Base-by-base conservation (phyloP, 2,797 vertebrate species). In the Coreius guichenoti region DNA sequence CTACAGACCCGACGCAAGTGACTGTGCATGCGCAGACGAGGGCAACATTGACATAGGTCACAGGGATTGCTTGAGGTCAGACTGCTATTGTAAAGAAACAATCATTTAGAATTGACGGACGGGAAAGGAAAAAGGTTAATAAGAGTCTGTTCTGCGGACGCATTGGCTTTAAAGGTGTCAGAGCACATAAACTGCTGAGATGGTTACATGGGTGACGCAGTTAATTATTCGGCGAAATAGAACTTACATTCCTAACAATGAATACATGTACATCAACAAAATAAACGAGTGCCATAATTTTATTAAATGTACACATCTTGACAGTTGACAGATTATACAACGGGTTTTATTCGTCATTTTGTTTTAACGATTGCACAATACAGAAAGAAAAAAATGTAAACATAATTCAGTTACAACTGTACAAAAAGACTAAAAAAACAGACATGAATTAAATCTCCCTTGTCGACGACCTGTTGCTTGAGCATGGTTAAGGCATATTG, bases 1-100 rank as follows among this genome's bases (percentile, higher is more conserved):
- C 84, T 78, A 72, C 84, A 61, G 79, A 68, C 43, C 3, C 61
- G 74, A 36, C 45, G 58, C 81, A 68, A 72, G 86, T 79, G 73
- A 72, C 83, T 90, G 88, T 69, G 82, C 90, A 90, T 77, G 86
- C 81, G 77, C 36, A 45, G 39, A 76, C 21, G 3, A 26, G 61
- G 78, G 26, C 29, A 54, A 12, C 67, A 29, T 14, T 26, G 49
- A 14, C 45, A 74, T 54, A 43, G 56, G 83, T 84, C 75, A 33
- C 33, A 9, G n/a, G 68, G 56, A 85, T 80, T 80, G 84, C 31
- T 80, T 72, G 16, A n/a, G 51, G 26, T 70, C 65, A 73, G 16
- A 51, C 51, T 16, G 17, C n/a, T 31, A 21, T 61, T 26, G 3
- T 26, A 65, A 61, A 65, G 3, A 72, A 68, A 45, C 5, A 21